Evolutionary conservation across 2,113 vertebrate species (phyloP).

Genomic region (Struthio camelus): DNA sequence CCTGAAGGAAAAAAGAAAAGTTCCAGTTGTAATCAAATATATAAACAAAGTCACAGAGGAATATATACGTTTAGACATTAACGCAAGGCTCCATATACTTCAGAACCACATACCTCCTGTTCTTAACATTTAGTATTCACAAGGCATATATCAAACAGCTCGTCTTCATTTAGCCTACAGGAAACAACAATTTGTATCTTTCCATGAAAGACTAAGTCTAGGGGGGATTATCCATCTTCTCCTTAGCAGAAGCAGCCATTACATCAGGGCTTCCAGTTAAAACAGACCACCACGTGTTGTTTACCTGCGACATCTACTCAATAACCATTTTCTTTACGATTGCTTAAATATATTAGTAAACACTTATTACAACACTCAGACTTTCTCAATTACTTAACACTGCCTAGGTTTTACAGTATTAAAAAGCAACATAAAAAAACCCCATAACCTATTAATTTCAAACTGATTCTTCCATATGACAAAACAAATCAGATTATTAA

Average conservation of each 20-base stretch:
- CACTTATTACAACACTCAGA: background rate
- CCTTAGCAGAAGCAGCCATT: background rate
- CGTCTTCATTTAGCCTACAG: constrained; percentile 13
- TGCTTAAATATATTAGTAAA: background rate
- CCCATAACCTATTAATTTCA: background rate
- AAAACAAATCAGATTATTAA: background rate
- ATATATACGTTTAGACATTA: background rate
- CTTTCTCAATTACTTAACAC: background rate
- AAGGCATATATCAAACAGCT: constrained; percentile 34
- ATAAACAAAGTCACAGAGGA: background rate
- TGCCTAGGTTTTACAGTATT: background rate
- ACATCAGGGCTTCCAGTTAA: background rate
- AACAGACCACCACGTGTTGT: constrained; percentile 29
- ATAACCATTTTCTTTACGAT: background rate
- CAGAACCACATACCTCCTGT: background rate
- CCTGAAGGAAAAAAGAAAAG: constrained; percentile 73
- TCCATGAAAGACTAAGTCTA: background rate
- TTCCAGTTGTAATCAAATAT: background rate
- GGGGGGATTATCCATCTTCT: background rate
- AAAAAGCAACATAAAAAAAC: background rate
- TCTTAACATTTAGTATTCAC: constrained; percentile 34
- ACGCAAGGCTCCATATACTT: background rate
- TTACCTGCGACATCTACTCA: constrained; percentile 13
- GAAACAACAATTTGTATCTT: background rate
- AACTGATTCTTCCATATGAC: background rate